Percentiles rank a stretch among this genome's conserved stretches.
Evolutionary conservation across 2,113 vertebrate species (phyloP).

Genomic region (Bujurquina vittata): DNA sequence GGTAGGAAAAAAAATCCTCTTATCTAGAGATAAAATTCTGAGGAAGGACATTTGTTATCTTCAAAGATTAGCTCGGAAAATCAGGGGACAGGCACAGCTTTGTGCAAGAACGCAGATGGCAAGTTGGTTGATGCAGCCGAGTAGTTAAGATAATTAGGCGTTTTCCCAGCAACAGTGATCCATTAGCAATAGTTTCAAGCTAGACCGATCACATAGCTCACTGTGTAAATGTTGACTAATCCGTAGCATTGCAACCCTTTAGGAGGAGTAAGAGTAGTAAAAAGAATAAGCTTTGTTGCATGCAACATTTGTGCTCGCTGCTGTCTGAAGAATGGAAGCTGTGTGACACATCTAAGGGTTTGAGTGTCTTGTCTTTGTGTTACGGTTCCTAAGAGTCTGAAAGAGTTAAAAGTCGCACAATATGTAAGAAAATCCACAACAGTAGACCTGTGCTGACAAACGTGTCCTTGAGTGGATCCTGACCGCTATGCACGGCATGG

Average conservation of each 20-base stretch:
- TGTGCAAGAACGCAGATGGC: background rate
- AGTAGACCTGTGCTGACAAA: background rate
- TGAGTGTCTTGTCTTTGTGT: background rate
- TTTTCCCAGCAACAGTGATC: background rate
- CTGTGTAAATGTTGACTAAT: conserved; percentile 3
- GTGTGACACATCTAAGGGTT: background rate
- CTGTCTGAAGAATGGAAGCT: background rate
- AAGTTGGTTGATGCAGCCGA: background rate
- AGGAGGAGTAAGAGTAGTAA: background rate
- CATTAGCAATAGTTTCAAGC: background rate
- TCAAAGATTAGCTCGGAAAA: background rate
- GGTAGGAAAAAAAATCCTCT: background rate
- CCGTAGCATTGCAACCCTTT: background rate
- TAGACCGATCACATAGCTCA: background rate
- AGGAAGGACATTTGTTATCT: background rate
- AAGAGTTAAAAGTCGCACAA: background rate
- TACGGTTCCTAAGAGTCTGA: background rate
- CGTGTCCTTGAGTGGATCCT: background rate
- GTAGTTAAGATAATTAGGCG: conserved; percentile 1
- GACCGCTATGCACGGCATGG: background rate
- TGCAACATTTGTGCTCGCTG: background rate
- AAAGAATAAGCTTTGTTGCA: background rate
- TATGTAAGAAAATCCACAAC: background rate
- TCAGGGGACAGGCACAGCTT: background rate
- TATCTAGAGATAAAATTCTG: background rate